phyloP scores from a whole-genome alignment of 1,140 invertebrate genomes.

The Drosophila triauraria region DNA sequence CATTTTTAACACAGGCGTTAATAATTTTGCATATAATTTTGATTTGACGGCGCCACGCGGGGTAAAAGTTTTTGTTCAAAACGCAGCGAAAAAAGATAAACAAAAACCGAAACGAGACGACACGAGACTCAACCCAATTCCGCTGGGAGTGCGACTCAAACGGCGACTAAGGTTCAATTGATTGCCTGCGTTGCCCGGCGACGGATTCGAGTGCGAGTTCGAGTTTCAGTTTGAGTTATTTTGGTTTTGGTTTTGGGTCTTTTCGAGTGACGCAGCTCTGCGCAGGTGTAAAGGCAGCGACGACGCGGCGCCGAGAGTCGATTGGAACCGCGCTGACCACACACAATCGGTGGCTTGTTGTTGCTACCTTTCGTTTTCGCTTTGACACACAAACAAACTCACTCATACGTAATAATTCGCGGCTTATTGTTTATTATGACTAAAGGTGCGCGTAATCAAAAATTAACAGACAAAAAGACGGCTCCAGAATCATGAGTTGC shows the following conservation, averaged over 20 bases:
- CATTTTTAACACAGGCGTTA: slow-evolving; percentile 59
- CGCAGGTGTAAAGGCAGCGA: slow-evolving; percentile 44
- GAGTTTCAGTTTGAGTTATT: slow-evolving; percentile 40
- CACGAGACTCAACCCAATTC: slow-evolving; percentile 74
- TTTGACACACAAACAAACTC: slow-evolving; percentile 42
- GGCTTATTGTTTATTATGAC: slow-evolving; percentile 70
- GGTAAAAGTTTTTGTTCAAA: slow-evolving; percentile 66
- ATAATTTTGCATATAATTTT: slow-evolving; percentile 57
- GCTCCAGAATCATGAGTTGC: slow-evolving; percentile 39
- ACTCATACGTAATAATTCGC: slow-evolving; percentile 75
- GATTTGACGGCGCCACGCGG: slow-evolving; percentile 22
- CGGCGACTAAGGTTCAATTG: slow-evolving; percentile 78
- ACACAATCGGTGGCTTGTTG: slow-evolving; percentile 41
- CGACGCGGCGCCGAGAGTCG: slow-evolving; percentile 8
- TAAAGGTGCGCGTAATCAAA: slow-evolving; percentile 46
- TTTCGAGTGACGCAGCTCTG: slow-evolving; percentile 25
- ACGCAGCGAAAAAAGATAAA: slow-evolving; percentile 54
- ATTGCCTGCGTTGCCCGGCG: slow-evolving; percentile 54
- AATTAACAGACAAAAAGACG: slow-evolving; percentile 28
- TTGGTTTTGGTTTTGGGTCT: slow-evolving; percentile 23
- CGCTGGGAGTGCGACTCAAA: slow-evolving; percentile 49
- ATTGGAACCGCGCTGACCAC: slow-evolving; percentile 38
- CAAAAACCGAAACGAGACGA: slow-evolving; percentile 40
- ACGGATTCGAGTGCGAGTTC: slow-evolving; percentile 35
- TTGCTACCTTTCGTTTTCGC: slow-evolving; percentile 70